These are phyloP conservation scores for Triops longicaudatus DNA, from an alignment of 1,140 invertebrate genomes.

Conservation along the genomic window DNA sequence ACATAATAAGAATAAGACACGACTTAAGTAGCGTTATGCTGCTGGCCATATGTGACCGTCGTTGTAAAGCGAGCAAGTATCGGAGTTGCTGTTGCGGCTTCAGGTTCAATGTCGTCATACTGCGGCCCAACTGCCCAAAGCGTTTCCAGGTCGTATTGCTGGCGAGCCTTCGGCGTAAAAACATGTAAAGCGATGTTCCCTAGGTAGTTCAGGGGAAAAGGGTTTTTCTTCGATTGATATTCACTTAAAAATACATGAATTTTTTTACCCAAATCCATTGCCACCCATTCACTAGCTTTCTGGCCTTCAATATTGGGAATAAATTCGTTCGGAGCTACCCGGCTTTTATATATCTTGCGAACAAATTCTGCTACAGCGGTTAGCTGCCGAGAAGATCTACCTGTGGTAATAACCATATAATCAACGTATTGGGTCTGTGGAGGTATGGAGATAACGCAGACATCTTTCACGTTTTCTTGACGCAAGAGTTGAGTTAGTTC, in stretches of 20 bases:
- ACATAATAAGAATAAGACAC: not conserved
- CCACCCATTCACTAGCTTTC: slow-evolving; percentile 69
- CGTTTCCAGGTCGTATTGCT: slow-evolving; percentile 76
- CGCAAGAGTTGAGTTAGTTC: slow-evolving; percentile 67
- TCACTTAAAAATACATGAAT: not conserved
- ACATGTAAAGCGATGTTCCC: slow-evolving; percentile 82
- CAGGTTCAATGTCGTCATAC: slow-evolving; percentile 56
- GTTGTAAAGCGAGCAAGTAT: not conserved
- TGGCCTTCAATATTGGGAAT: slow-evolving; percentile 69
- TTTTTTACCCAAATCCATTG: slow-evolving; percentile 70
- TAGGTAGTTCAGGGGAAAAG: not conserved
- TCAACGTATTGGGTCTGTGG: slow-evolving; percentile 66
- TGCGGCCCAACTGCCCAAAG: slow-evolving; percentile 77
- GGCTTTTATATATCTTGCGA: slow-evolving; percentile 67
- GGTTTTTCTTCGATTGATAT: slow-evolving; percentile 20
- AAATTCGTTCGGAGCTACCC: slow-evolving; percentile 51
- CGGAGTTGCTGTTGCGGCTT: not conserved
- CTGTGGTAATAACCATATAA: slow-evolving; percentile 68
- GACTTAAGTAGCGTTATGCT: not conserved
- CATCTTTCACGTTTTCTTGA: slow-evolving; percentile 65
- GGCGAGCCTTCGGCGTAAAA: slow-evolving; percentile 58
- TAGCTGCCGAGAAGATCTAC: slow-evolving; percentile 59
- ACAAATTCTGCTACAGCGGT: slow-evolving; percentile 64
- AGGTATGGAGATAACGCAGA: slow-evolving; percentile 72
- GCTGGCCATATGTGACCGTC: not conserved